phyloP scores from a whole-genome alignment of 2,888 invertebrate genomes.

The Alitta virens region DNA sequence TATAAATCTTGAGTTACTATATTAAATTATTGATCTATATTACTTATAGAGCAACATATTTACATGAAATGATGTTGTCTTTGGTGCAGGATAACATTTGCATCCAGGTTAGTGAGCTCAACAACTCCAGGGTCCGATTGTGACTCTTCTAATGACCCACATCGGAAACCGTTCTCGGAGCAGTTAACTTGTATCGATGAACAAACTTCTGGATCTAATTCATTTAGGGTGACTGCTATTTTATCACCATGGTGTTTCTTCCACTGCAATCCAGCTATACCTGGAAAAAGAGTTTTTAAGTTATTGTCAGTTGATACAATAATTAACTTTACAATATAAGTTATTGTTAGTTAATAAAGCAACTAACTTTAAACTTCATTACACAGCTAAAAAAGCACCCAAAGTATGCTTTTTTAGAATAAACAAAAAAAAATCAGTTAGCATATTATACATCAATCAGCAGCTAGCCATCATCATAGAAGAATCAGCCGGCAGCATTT shows the following conservation, averaged over 20 bases:
- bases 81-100: conserved; percentile 18
- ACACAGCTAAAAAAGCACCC: too few species aligned
- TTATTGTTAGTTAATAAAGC: too few species aligned
- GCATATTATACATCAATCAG: too few species aligned
- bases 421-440: too few species aligned
- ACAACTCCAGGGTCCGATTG: neutral
- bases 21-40: neutral
- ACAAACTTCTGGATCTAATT: neutral
- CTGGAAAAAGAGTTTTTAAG: too few species aligned
- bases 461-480: too few species aligned
- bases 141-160: neutral
- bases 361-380: too few species aligned
- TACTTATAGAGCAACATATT: neutral
- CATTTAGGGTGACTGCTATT: conserved; percentile 13
- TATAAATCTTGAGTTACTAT: too few species aligned
- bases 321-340: too few species aligned
- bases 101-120: conserved; percentile 9
- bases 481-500: too few species aligned
- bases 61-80: conserved; percentile 23
- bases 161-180: neutral
- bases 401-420: too few species aligned
- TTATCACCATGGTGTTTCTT: conserved; percentile 5
- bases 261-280: conserved; percentile 19
- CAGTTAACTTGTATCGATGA: neutral
- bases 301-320: too few species aligned